These are phyloP conservation scores for Drosophila sechellia DNA, from an alignment of 1,140 invertebrate genomes.

Conservation along the genomic window DNA sequence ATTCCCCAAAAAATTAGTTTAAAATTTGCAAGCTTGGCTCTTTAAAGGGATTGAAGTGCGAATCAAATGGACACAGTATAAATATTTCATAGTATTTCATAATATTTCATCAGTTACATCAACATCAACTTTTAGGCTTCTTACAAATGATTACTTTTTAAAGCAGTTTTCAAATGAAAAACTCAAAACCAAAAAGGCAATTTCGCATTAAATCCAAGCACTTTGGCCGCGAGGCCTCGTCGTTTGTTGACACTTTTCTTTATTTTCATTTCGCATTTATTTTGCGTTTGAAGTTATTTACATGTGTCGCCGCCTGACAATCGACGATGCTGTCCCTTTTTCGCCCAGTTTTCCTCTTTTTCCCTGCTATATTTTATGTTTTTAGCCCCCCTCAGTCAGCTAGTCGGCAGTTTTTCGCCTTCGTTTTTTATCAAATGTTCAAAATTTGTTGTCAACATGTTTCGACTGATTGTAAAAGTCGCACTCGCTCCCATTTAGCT, in stretches of 20 bases:
- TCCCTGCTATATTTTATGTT: background rate
- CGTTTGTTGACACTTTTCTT: constrained; percentile 32
- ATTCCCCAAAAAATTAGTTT: constrained; percentile 1
- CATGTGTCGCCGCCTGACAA: constrained; percentile 63
- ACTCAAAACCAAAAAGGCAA: background rate
- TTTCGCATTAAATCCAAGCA: background rate
- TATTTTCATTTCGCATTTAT: constrained; percentile 40
- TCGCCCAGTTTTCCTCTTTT: background rate
- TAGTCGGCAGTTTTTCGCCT: constrained; percentile 42
- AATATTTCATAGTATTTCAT: too few species aligned
- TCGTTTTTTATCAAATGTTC: constrained; percentile 64
- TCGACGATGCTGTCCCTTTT: constrained; percentile 28
- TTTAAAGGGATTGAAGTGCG: background rate
- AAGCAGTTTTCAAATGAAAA: background rate
- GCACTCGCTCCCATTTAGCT: background rate
- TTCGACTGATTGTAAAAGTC: constrained; percentile 64
- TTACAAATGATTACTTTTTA: background rate
- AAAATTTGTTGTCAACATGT: constrained; percentile 81
- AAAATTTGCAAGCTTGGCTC: background rate
- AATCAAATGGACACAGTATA: too few species aligned
- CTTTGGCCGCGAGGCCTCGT: constrained; percentile 26
- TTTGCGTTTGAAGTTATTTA: constrained; percentile 69
- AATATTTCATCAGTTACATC: too few species aligned
- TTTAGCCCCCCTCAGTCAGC: constrained; percentile 43
- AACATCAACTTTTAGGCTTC: background rate